A percentile compares a stretch with the other conserved stretches of the same genome.
Evolutionary conservation across 2,888 invertebrate genomes (phyloP).

Genomic region (Cerceris rybyensis): DNA sequence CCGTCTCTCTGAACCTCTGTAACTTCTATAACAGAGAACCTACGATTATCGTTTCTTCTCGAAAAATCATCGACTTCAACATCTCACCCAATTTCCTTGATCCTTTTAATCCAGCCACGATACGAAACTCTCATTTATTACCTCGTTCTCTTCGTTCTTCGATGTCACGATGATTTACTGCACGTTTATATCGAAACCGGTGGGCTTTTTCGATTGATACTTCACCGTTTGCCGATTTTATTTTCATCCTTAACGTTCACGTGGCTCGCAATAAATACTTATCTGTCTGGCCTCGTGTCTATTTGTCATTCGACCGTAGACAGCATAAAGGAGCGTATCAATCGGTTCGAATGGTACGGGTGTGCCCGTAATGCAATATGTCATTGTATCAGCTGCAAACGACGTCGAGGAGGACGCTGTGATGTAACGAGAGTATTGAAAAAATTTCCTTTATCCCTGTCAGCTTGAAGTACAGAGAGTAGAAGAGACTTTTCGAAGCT

Average conservation of each 20-base stretch:
- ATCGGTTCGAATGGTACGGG: neutral
- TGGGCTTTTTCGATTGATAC: neutral
- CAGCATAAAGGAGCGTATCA: constrained; percentile 13
- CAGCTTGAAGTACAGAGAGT: constrained; percentile 1
- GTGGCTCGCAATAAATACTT: neutral
- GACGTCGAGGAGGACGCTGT: constrained; percentile 10
- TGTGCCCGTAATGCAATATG: neutral
- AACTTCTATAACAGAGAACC: no score
- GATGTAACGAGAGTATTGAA: constrained; percentile 19
- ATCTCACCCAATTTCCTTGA: no score
- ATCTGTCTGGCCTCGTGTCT: constrained; percentile 1
- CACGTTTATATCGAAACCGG: neutral
- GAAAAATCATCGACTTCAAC: no score
- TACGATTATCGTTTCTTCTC: no score
- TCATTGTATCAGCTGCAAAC: constrained; percentile 1
- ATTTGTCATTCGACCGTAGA: constrained; percentile 12
- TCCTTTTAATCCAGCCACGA: no score
- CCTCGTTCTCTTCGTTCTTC: neutral
- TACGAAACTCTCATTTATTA: neutral
- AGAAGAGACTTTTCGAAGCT: neutral
- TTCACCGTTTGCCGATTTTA: neutral
- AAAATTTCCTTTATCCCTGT: constrained; percentile 38
- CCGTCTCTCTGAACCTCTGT: no score
- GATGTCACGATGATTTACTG: neutral
- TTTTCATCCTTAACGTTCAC: neutral